These are phyloP conservation scores for Lates japonicus DNA, from an alignment of 2,797 vertebrate genomes.

Conservation along the genomic window DNA sequence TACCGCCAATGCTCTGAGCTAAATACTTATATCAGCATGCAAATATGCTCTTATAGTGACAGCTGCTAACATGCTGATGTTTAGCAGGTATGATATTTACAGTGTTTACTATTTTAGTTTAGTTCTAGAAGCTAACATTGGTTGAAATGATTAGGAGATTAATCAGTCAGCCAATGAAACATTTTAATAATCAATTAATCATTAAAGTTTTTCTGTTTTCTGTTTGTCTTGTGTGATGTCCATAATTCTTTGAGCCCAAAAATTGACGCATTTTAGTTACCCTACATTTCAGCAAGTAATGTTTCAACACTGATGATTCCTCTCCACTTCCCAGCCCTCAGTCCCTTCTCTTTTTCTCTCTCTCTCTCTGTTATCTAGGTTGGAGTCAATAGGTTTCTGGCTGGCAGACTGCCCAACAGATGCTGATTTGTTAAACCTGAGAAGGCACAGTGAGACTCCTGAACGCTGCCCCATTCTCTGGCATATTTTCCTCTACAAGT, in stretches of 20 bases:
- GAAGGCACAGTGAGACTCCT: constrained; percentile 76
- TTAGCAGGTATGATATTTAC: too few species aligned
- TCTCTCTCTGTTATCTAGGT: constrained; percentile 64
- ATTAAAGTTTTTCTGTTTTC: neutral
- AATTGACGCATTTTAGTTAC: neutral
- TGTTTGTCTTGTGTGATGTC: neutral
- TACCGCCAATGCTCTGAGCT: too few species aligned
- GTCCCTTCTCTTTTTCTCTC: constrained; percentile 12
- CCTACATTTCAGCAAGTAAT: constrained; percentile 33
- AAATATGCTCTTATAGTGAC: too few species aligned
- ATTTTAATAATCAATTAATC: too few species aligned
- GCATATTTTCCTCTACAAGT: constrained; percentile 58
- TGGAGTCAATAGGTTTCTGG: constrained; percentile 72
- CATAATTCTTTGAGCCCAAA: neutral
- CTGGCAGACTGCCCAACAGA: constrained; percentile 75
- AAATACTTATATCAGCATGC: too few species aligned
- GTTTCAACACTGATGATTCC: constrained; percentile 27
- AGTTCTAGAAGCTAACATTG: neutral
- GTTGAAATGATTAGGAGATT: neutral
- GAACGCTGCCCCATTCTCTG: constrained; percentile 58
- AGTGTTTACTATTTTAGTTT: neutral
- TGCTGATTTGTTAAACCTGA: constrained; percentile 84
- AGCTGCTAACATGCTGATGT: too few species aligned
- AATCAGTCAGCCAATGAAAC: too few species aligned
- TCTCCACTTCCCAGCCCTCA: constrained; percentile 20